These are phyloP conservation scores for Drosophila jambulina DNA, from an alignment of 1,140 invertebrate species.

Conservation along the genomic window DNA sequence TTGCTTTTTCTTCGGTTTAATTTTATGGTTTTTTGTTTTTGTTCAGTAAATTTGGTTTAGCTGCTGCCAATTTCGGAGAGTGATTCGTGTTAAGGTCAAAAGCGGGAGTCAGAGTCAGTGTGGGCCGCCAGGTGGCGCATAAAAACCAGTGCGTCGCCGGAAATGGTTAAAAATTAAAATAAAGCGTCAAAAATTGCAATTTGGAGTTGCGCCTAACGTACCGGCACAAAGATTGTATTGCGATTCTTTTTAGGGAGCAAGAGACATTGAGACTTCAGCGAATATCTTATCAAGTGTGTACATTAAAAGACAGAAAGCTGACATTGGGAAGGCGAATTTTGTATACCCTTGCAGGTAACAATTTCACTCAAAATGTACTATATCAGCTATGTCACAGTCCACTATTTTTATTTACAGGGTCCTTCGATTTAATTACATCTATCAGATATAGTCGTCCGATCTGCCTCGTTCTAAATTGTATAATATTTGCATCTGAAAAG, in stretches of 20 bases:
- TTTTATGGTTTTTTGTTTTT: constrained; percentile 12
- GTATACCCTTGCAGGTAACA: neutral
- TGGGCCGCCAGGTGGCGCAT: constrained; percentile 20
- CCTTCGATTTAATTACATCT: too few species aligned
- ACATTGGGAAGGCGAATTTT: neutral
- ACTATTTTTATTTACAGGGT: too few species aligned
- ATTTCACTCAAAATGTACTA: neutral
- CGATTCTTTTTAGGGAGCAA: neutral
- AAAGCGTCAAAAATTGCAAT: constrained; percentile 10
- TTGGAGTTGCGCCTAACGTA: constrained; percentile 28
- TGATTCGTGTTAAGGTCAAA: constrained; percentile 39
- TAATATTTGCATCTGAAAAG: too few species aligned
- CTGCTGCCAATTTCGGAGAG: constrained; percentile 19
- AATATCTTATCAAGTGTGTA: constrained; percentile 5
- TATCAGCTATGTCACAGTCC: too few species aligned
- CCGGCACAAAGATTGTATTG: constrained; percentile 1
- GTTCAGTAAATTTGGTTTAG: constrained; percentile 6
- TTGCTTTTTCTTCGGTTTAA: constrained; percentile 15
- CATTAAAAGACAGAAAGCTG: too few species aligned
- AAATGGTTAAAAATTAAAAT: constrained; percentile 49
- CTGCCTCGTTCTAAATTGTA: too few species aligned
- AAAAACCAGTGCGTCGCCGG: constrained; percentile 34
- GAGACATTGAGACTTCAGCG: constrained; percentile 8
- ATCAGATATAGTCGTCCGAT: too few species aligned
- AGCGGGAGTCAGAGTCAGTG: constrained; percentile 8